These are phyloP conservation scores for Hirtodrosophila duncani DNA, from an alignment of 2,888 invertebrate species.

Conservation along the genomic window DNA sequence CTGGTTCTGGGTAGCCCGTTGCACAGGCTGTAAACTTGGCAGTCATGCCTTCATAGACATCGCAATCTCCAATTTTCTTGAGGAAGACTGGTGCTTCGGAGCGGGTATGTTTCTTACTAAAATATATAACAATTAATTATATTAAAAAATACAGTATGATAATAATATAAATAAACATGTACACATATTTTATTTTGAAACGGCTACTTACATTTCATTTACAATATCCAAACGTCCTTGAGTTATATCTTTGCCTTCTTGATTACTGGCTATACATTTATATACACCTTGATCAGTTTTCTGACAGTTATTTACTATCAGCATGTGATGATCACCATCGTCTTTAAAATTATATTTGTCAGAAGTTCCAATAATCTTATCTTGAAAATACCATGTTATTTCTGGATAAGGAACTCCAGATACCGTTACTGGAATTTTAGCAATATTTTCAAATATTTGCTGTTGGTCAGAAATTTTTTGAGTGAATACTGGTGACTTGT, in stretches of 20 bases:
- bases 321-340: slow-evolving; percentile 88
- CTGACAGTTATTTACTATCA: slow-evolving; percentile 85
- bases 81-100: slow-evolving; percentile 92
- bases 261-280: slow-evolving; percentile 87
- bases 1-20: slow-evolving; percentile 91
- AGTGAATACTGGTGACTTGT: slow-evolving; percentile 88
- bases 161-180: too few relatives aligned
- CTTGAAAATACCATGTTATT: slow-evolving; percentile 92
- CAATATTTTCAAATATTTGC: slow-evolving; percentile 87
- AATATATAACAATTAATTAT: background rate
- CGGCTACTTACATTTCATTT: slow-evolving; percentile 86
- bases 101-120: slow-evolving; percentile 85
- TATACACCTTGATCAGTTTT: slow-evolving; percentile 86
- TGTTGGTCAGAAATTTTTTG: slow-evolving; percentile 82
- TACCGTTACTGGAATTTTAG: slow-evolving; percentile 89
- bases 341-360: slow-evolving; percentile 86
- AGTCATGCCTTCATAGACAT: slow-evolving; percentile 91
- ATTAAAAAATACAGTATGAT: too few relatives aligned
- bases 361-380: slow-evolving; percentile 83
- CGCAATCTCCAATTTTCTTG: slow-evolving; percentile 92
- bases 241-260: slow-evolving; percentile 88
- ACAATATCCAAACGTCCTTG: slow-evolving; percentile 87
- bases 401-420: slow-evolving; percentile 90
- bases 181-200: too few relatives aligned
- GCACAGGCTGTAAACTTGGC: slow-evolving; percentile 96